Conservation (phyloP, 1,140 invertebrate genomes). For the Hylaeus volcanicus region DNA sequence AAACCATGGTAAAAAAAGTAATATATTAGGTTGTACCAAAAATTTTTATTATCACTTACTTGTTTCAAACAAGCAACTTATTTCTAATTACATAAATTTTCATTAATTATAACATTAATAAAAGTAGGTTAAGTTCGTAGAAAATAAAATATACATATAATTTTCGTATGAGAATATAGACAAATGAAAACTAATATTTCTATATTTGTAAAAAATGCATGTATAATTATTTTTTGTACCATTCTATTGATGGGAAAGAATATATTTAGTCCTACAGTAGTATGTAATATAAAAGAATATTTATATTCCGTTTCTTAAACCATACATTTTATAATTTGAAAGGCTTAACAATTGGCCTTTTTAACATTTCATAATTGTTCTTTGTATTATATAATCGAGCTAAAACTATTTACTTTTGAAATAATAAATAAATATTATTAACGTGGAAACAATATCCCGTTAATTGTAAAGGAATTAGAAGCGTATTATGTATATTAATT, state of each 20-base stretch:
- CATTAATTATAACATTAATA: slow-evolving; percentile 7
- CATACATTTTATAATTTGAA: slow-evolving; percentile 1
- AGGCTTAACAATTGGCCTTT: slow-evolving; percentile 27
- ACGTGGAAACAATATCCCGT: slow-evolving; percentile 11
- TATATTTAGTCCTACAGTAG: not conserved
- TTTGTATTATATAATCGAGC: not conserved
- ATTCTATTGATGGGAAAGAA: not conserved
- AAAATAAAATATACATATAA: slow-evolving; percentile 18
- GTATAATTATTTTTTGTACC: not conserved
- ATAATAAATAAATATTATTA: slow-evolving; percentile 42
- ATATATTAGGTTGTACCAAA: slow-evolving; percentile 27
- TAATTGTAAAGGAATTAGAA: slow-evolving; percentile 3
- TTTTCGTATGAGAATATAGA: not conserved
- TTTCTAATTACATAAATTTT: not conserved
- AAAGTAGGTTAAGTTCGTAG: not conserved
- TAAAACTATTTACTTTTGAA: slow-evolving; percentile 16
- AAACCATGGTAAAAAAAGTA: slow-evolving; percentile 6
- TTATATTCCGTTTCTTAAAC: not conserved
- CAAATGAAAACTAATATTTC: slow-evolving; percentile 14
- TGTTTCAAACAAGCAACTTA: slow-evolving; percentile 9
- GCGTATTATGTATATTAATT: slow-evolving; percentile 11
- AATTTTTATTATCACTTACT: slow-evolving; percentile 16
- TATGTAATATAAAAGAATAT: not conserved
- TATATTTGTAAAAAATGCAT: slow-evolving; percentile 15
- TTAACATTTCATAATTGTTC: not conserved